A percentile compares a stretch with the other conserved stretches of the same genome.
These are phyloP conservation scores for Agrypnus murinus DNA, from an alignment of 2,888 invertebrate species.

Conservation along the genomic window DNA sequence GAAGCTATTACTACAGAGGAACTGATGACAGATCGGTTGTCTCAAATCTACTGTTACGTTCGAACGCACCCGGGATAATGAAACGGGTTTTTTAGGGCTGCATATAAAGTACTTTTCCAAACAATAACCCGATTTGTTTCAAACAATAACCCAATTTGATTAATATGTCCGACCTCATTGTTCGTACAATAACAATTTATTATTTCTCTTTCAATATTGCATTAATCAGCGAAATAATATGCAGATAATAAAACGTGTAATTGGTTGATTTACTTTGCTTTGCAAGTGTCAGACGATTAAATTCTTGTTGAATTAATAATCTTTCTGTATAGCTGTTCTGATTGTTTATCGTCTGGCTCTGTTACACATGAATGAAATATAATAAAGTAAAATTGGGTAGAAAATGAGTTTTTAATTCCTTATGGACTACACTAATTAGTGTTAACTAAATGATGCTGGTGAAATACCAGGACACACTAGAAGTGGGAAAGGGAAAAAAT, in stretches of 20 bases:
- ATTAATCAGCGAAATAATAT: constrained; percentile 15
- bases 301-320: no score
- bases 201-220: constrained; percentile 8
- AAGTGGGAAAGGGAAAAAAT: no score
- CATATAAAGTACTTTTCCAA: constrained; percentile 20
- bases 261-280: not conserved
- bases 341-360: no score
- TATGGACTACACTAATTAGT: no score
- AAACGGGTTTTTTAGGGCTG: constrained; percentile 16
- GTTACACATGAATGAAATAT: no score
- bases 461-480: no score
- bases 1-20: constrained; percentile 16
- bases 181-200: not conserved
- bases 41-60: constrained; percentile 23
- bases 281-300: not conserved
- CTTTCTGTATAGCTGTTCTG: no score
- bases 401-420: no score
- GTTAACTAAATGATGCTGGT: no score
- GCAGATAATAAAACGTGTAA: constrained; percentile 2
- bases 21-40: constrained; percentile 23
- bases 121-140: constrained; percentile 17
- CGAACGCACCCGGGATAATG: constrained; percentile 6
- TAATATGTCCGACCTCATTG: constrained; percentile 6
- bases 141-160: constrained; percentile 21
- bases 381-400: no score